Evolutionary conservation across 2,888 invertebrate species (phyloP), one percentile per base, ranked within the genome.

Genomic region (Eupithecia abbreviata): DNA sequence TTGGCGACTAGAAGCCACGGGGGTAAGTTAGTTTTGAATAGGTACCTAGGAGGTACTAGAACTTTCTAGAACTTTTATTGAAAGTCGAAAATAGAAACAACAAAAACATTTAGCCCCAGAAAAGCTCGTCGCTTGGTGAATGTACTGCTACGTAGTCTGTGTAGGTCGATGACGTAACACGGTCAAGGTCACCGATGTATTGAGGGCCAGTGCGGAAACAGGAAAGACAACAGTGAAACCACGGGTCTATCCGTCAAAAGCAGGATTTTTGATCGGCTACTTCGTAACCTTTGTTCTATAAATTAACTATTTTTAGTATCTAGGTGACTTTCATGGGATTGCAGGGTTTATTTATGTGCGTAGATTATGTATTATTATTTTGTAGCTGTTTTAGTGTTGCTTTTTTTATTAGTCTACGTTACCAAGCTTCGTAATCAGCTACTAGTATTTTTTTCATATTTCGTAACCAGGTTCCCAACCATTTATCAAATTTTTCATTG

Each of bases 101-200:
- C n/a, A n/a, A 67, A 66, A n/a, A 49, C 62, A 70, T 18, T 41
- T 43, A 58, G 62, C 6, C 65, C 51, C 55, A 55, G 18, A 58
- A 58, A 51, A 51, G 51, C 51, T n/a, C 42, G 70, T 51, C 49
- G 43, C 69, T 42, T 70, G 70, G 30, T 41, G 43, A 69, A 47
- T 42, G 47, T 18, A 45, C 5, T 69, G 18, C 6, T 4, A 18
- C 30, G 67, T 68, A 68, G 47, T 69, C 69, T 69, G 30, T 71
- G 65, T 65, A 62, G 70, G 69, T 62, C 74, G 74, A 75, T 75
- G 74, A 71, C 74, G 74, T 70, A 13, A 69, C 65, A 75, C 72
- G 72, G 77, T 72, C 74, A 77, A 75, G 69, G 77, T 69, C 72
- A 4, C 30, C 30, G 12, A 72, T 51, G 67, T 69, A 68, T 62